Conservation (phyloP, 2,113 vertebrate genomes). For the Aspidoscelis tigris region DNA sequence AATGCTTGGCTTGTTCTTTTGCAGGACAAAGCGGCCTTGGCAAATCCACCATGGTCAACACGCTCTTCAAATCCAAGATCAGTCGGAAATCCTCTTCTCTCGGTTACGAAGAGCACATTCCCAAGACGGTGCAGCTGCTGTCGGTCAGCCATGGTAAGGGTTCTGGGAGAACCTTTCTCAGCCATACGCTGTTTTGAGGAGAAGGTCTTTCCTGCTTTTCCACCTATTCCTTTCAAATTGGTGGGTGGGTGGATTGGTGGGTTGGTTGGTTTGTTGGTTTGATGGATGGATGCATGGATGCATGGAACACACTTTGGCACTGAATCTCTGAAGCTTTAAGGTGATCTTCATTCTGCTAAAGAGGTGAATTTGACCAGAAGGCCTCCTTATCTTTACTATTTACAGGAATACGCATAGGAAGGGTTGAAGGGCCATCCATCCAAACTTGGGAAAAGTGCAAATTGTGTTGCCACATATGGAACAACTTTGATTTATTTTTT, state of each 20-base stretch:
- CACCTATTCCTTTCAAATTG: neutral
- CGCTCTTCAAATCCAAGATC: conserved; percentile 95
- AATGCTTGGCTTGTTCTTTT: neutral
- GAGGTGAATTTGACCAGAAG: too few species aligned
- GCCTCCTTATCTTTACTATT: too few species aligned
- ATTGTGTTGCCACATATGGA: neutral
- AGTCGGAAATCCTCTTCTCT: conserved; percentile 83
- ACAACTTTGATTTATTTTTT: neutral
- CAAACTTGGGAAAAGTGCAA: neutral
- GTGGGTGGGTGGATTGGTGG: too few species aligned
- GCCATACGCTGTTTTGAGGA: neutral
- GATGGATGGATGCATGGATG: too few species aligned
- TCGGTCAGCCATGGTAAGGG: conserved; percentile 88
- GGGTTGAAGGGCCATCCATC: neutral
- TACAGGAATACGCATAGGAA: too few species aligned
- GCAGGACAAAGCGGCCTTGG: conserved; percentile 95
- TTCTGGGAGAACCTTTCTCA: too few species aligned
- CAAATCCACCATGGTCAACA: conserved; percentile 97
- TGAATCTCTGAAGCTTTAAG: too few species aligned
- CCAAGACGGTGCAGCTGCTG: conserved; percentile 88
- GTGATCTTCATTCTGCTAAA: too few species aligned
- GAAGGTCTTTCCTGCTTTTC: neutral
- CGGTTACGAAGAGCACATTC: conserved; percentile 74
- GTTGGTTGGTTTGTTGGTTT: too few species aligned
- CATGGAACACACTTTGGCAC: too few species aligned